A percentile compares a stretch with the other conserved stretches of the same genome.
Evolutionary conservation across 2,888 invertebrate genomes (phyloP).

Genomic region (Athalia cordata): DNA sequence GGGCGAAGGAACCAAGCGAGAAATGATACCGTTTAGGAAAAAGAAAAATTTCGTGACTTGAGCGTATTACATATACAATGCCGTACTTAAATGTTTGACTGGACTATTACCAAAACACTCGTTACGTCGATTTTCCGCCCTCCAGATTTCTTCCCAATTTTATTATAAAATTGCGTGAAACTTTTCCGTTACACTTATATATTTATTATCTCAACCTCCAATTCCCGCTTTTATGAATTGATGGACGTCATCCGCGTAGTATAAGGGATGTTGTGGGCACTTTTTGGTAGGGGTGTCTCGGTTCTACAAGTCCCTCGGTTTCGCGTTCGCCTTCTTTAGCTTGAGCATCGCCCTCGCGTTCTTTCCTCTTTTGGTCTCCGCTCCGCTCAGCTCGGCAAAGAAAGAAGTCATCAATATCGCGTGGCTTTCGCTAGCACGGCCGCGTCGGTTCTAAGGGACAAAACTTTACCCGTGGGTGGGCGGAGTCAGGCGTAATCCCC

Average conservation of each 20-base stretch:
- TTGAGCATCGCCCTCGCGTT: slow-evolving; percentile 16
- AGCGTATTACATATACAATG: too few relatives aligned
- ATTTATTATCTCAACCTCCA: too few relatives aligned
- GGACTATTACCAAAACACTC: too few relatives aligned
- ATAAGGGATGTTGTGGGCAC: slow-evolving; percentile 2
- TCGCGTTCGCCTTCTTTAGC: not conserved
- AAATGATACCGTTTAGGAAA: too few relatives aligned
- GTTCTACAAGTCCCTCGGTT: not conserved
- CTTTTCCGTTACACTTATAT: too few relatives aligned
- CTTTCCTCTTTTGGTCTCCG: slow-evolving; percentile 10
- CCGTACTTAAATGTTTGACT: too few relatives aligned
- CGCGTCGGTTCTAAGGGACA: slow-evolving; percentile 54
- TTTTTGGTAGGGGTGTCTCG: slow-evolving; percentile 9
- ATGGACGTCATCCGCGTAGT: too few relatives aligned
- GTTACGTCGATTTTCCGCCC: too few relatives aligned
- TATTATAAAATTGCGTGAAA: too few relatives aligned
- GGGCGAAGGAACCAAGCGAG: not conserved
- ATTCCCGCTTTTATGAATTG: too few relatives aligned
- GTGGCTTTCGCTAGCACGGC: slow-evolving; percentile 45
- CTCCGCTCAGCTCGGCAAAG: slow-evolving; percentile 45
- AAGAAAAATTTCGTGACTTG: too few relatives aligned
- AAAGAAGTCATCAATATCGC: slow-evolving; percentile 71
- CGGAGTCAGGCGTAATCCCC: slow-evolving; percentile 73
- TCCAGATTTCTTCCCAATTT: too few relatives aligned
- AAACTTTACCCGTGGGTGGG: slow-evolving; percentile 66